Evolutionary conservation across 2,113 vertebrate genomes (phyloP).

Genomic region (Microtus richardsoni): DNA sequence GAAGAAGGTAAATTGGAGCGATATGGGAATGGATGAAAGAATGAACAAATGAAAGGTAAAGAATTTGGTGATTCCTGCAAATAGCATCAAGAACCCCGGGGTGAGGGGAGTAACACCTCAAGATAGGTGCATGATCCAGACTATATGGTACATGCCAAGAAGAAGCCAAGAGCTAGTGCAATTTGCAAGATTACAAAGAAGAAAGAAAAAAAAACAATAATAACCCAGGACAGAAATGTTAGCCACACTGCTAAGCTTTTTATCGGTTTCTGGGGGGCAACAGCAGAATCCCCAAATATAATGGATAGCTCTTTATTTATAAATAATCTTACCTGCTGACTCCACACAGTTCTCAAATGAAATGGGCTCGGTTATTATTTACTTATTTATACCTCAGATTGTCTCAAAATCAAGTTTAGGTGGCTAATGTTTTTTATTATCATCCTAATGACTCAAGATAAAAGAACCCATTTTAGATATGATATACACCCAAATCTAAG

Average conservation of each 20-base stretch:
- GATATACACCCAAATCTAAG: background rate
- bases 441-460: slow-evolving; percentile 14
- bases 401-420: slow-evolving; percentile 19
- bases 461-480: slow-evolving; percentile 26
- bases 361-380: slow-evolving; percentile 35
- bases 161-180: background rate
- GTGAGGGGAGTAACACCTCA: slow-evolving; percentile 12
- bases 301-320: slow-evolving; percentile 16
- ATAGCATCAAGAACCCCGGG: background rate
- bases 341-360: background rate
- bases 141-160: background rate
- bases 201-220: background rate
- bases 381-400: slow-evolving; percentile 31
- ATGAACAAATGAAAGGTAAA: background rate
- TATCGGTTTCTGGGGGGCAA: background rate
- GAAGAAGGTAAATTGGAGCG: background rate
- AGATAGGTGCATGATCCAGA: background rate
- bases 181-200: background rate
- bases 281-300: background rate
- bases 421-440: background rate
- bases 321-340: background rate
- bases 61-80: background rate
- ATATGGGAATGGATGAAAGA: background rate
- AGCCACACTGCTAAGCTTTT: background rate
- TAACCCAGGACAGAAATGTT: slow-evolving; percentile 10